These are phyloP conservation scores for Carlito syrichta DNA, from an alignment of 2,113 vertebrate species.

Conservation along the genomic window DNA sequence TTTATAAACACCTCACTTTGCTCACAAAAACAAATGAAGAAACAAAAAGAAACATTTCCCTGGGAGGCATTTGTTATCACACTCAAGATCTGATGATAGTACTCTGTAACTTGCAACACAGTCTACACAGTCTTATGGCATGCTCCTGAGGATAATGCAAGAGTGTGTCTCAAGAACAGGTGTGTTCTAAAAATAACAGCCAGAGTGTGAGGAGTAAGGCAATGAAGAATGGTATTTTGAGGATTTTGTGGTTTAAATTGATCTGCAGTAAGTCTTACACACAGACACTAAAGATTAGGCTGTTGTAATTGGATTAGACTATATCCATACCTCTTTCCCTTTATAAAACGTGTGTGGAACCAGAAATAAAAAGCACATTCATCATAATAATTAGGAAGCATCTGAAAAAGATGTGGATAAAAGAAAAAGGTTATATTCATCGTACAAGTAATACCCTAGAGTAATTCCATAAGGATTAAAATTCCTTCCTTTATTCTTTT, in stretches of 20 bases:
- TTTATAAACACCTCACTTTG: too few relatives aligned
- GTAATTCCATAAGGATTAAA: slow-evolving; percentile 3
- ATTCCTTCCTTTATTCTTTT: neutral
- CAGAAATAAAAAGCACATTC: slow-evolving; percentile 96
- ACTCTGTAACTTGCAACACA: neutral
- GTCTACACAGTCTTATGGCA: neutral
- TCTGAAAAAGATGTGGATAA: slow-evolving; percentile 84
- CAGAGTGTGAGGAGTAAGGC: neutral
- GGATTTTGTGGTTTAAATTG: neutral
- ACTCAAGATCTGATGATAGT: neutral
- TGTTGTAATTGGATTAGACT: neutral
- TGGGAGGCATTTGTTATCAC: neutral
- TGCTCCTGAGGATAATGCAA: neutral
- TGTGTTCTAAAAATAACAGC: neutral
- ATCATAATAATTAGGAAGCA: slow-evolving; percentile 92
- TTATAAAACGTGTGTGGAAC: slow-evolving; percentile 96
- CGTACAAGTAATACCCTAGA: slow-evolving; percentile 6
- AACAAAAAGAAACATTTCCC: too few relatives aligned
- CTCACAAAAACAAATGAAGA: too few relatives aligned
- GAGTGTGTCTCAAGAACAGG: neutral
- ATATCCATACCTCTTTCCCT: slow-evolving; percentile 87
- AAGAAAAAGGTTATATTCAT: slow-evolving; percentile 13
- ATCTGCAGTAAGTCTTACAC: neutral
- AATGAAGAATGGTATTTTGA: neutral
- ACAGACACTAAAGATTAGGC: neutral